Evolutionary conservation across 2,113 vertebrate genomes (phyloP), one percentile per base, ranked within the genome.

Genomic region (Caloenas nicobarica): DNA sequence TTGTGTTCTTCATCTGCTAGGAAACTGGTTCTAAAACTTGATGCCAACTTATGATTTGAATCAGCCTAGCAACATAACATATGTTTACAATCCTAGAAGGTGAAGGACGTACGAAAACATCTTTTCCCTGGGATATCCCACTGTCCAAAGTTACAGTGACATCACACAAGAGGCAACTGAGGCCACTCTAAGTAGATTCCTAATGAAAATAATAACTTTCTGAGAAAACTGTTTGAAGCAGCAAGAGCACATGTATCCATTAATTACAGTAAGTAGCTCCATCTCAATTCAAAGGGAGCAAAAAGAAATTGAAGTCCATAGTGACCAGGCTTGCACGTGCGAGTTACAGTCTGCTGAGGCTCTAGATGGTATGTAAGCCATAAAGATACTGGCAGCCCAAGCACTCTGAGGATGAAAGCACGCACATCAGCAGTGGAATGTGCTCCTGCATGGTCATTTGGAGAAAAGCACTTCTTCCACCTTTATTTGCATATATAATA

Each of bases 341-440:
- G 28, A 84, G 90, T 23, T 60, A 7, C 36, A 69, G 74, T 4
- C 80, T 42, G 85, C 28, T 15, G 3, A 36, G 16, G 64, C 74
- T 81, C 28, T 54, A 15, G 51, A 24, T 42, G 76, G 62, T 33
- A 89, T 48, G 36, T n/a, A 48, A 83, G 80, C 79, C 86, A 73
- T 83, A 89, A 91, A 88, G 95, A 77, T 89, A 48, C 42, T 13
- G 46, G 29, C 6, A 74, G 61, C 25, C 77, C 46, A 48, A 93
- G 13, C 36, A 9, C 42, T 53, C 81, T 1, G n/a, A 66, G 79
- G 78, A 71, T 56, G 57, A 91, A 93, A 95, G 79, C 44, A 64
- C 5, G 0, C 25, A 33, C 89, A 87, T 87, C 88, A 91, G 93
- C 93, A 56, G 12, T 13, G 89, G 95, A 95, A 95, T 89, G 95